Conservation (phyloP, 2,113 vertebrate genomes). For the Cettia cetti region DNA sequence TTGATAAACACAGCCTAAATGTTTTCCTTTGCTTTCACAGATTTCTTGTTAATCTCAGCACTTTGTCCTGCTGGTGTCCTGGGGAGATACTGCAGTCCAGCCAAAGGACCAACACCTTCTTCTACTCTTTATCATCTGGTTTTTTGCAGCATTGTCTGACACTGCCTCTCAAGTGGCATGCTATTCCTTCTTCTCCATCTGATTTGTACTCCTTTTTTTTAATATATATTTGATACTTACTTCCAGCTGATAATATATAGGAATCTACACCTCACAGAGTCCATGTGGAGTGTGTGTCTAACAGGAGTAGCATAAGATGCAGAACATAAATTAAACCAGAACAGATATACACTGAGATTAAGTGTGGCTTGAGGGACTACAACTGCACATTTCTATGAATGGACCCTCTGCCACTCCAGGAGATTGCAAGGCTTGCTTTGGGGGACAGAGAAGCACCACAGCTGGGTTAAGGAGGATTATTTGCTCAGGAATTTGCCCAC, state of each 20-base stretch:
- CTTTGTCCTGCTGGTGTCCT: background rate
- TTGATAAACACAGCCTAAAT: background rate
- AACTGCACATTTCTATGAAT: background rate
- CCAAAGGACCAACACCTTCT: background rate
- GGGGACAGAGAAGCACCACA: background rate
- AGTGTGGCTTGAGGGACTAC: background rate
- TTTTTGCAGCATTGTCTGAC: background rate
- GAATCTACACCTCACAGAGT: background rate
- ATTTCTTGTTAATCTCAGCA: background rate
- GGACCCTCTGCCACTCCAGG: background rate
- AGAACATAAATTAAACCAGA: background rate
- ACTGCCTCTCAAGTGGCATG: background rate
- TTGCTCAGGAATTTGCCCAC: background rate
- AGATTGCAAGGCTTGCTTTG: background rate
- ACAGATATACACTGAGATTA: background rate
- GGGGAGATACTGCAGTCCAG: background rate
- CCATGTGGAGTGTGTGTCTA: background rate
- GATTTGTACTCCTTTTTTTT: background rate
- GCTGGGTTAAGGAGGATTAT: background rate
- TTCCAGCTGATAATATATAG: background rate
- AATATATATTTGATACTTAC: background rate
- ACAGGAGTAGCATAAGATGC: background rate
- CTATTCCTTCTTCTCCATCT: background rate
- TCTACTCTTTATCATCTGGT: background rate
- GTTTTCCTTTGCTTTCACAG: conserved; percentile 1